These are phyloP conservation scores for Glossophaga mutica DNA, from an alignment of 2,797 vertebrate genomes.

Conservation along the genomic window DNA sequence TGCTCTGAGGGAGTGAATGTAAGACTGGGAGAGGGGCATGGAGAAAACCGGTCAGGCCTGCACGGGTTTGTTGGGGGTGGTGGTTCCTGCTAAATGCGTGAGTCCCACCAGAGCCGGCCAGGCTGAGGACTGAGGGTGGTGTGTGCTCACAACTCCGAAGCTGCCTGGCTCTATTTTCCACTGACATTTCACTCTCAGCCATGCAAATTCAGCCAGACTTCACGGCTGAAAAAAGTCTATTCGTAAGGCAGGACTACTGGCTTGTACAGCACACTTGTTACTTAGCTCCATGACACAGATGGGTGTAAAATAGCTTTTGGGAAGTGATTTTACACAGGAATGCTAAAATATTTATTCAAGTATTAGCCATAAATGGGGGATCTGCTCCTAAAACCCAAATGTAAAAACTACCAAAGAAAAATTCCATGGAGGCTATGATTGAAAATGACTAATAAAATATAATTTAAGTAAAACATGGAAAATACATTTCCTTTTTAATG, in stretches of 20 bases:
- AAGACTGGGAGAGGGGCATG: neutral
- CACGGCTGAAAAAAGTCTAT: neutral
- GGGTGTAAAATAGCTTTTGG: neutral
- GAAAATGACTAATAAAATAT: neutral
- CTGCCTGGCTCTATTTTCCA: neutral
- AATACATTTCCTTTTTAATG: slow-evolving; percentile 9
- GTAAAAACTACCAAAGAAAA: slow-evolving; percentile 4
- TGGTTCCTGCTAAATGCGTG: neutral
- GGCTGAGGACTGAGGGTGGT: neutral
- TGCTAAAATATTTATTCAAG: slow-evolving; percentile 49
- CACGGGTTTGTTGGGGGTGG: neutral
- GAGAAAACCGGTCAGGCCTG: neutral
- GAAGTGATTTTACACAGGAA: neutral
- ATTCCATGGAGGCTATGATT: neutral
- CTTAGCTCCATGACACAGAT: neutral
- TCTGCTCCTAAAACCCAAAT: neutral
- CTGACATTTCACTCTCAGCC: neutral
- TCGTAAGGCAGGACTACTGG: neutral
- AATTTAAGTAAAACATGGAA: slow-evolving; percentile 19
- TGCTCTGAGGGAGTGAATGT: neutral
- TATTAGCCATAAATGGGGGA: neutral
- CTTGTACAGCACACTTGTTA: neutral
- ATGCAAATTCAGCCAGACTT: neutral
- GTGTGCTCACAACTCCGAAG: neutral
- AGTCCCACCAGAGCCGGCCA: neutral